Base-by-base conservation (phyloP, 2,888 invertebrate genomes). In the Odontocerum albicorne region DNA sequence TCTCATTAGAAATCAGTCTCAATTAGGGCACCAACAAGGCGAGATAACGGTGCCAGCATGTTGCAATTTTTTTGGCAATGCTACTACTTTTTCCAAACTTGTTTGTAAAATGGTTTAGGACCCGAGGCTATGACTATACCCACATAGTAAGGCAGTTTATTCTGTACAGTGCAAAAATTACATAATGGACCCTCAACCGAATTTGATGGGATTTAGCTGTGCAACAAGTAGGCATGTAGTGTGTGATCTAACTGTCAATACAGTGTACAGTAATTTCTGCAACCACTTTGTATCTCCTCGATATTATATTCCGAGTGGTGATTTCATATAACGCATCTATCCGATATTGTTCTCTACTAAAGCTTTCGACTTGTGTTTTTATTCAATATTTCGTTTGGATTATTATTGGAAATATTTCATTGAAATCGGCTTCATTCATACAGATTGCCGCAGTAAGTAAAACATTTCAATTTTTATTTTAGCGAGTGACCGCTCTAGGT, bases 31-130 rank as follows among this genome's bases (percentile, higher is more conserved):
- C 75, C 77, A 75, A 74, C 74, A 74, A 75, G 77, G 77, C 77
- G 75, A 75, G 75, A 75, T 78, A 78, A 78, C 77, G 77, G 77
- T 78, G 77, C 76, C 77, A 77, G 75, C 77, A 77, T 77, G 77
- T 77, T 76, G 77, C 76, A 76, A 78, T 77, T 78, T 78, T 78
- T 78, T 77, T 78, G 77, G 72, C 72, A 76, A 77, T 75, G 77
- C 76, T 75, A 75, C 77, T 76, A 75, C 77, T 76, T 77, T 75
- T 74, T 47, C 43, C 76, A 77, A 77, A 77, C 77, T 76, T 75
- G 77, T 78, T 78, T 76, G 53, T 49, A 58, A 58, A 53, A 57
- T 53, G 53, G 53, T 53, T 53, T 57, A 57, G 57, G 52, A 52
- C 57, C 57, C 22, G 52, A 42, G 57, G 57, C 57, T 49, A 39